Base-by-base conservation (phyloP, 2,888 invertebrate species). In the Peribatodes rhomboidaria region DNA sequence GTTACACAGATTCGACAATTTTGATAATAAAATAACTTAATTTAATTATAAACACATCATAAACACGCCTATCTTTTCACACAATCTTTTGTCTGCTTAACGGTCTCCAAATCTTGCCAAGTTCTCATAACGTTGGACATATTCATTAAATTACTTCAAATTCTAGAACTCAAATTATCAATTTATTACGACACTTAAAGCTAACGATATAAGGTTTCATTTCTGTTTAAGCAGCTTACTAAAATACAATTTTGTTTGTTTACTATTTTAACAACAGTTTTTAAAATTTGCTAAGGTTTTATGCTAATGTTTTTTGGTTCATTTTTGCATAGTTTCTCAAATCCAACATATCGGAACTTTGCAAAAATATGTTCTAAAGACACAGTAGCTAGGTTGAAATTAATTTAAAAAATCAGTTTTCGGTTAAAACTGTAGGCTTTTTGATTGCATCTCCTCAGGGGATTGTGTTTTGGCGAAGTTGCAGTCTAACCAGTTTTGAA, bases 401-500 rank as follows among this genome's bases (percentile, higher is more conserved):
- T 71, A n/a, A 16, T 42, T 18, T 18, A 14, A 42, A 49, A n/a
- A 39, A 35, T n/a, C 33, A 44, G 2, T 31, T 46, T 52, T 50
- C 4, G 8, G 14, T 9, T 41, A 52, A 55, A 61, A 50, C 50
- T 55, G 57, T 53, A 46, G 41, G 41, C 31, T 41, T 57, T 47
- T 54, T 65, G 65, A 69, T 69, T 54, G 39, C 61, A 69, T 67
- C 53, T 69, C 63, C 59, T 62, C 49, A 10, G 65, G 54, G 67
- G 41, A 41, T 47, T 33, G 20, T 47, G 47, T 64, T 71, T 62
- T 61, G 41, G 61, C 60, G 41, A 67, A 63, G 46, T 67, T 64
- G 63, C 63, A 60, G 57, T 57, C 44, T 31, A 67, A 69, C 71
- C 71, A 59, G 69, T 68, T 71, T 67, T 69, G 58, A 68, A 62